These are phyloP conservation scores for Cephus sareptanus DNA, from an alignment of 2,888 invertebrate genomes.

Conservation along the genomic window DNA sequence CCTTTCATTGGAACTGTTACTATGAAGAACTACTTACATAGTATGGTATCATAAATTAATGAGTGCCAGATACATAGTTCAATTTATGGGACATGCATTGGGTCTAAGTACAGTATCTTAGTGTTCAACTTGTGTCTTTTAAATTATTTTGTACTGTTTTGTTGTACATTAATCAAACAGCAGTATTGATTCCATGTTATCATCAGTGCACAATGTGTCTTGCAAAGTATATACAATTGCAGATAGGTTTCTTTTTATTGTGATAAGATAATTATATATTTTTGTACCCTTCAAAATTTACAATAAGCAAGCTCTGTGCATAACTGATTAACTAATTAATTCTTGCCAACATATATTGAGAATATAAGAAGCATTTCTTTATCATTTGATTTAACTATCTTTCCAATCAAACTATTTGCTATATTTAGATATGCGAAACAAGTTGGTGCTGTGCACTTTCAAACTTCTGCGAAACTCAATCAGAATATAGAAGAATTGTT, in stretches of 20 bases:
- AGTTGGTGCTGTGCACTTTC: conserved; percentile 92
- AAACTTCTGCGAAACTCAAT: conserved; percentile 93
- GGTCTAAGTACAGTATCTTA: neutral
- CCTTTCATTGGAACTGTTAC: neutral
- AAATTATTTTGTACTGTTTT: neutral
- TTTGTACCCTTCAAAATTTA: neutral
- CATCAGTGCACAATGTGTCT: neutral
- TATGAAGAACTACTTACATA: neutral
- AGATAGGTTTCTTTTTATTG: neutral
- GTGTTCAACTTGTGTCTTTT: neutral
- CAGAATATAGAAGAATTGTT: conserved; percentile 93
- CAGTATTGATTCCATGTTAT: neutral
- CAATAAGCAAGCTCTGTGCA: neutral
- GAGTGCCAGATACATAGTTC: neutral
- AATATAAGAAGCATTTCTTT: neutral
- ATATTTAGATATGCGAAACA: conserved; percentile 83
- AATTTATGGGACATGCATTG: neutral
- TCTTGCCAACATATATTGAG: neutral
- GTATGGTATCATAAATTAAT: neutral
- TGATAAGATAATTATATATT: neutral
- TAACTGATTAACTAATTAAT: no score
- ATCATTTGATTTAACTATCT: neutral
- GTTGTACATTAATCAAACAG: neutral
- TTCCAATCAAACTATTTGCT: neutral
- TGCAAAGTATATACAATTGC: neutral